Evolutionary conservation across 1,140 invertebrate genomes (phyloP), one percentile per base, ranked within the genome.

Genomic region (Sitophilus oryzae): DNA sequence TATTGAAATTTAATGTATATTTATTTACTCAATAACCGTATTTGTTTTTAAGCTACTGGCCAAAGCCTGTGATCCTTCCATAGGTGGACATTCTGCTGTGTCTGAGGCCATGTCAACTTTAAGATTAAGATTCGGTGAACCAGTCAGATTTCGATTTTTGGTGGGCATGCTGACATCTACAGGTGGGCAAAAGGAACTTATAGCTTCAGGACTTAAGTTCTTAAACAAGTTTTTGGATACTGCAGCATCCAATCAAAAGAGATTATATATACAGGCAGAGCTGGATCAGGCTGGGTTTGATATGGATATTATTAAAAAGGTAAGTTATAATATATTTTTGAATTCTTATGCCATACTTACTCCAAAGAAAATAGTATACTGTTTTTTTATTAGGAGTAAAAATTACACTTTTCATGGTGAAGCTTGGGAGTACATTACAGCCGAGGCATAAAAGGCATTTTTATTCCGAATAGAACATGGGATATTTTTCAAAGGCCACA

Each of bases 21-120:
- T 44, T 20, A n/a, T 30, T 30, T 11, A 30, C 25, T 30, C 11
- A 11, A 30, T 6, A 30, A 30, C 11, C 11, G 22, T 16, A 15
- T 49, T 10, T 50, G 30, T 23, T 42, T 76, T 78, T 0, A 77
- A 91, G 82, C 71, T 90, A 30, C 73, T 90, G 15, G 84, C 86
- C 41, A 84, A 83, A 66, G 82, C 85, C 19, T 90, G 88, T 71
- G 82, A 85, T 65, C 79, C 82, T 30, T 77, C 82, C 2, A 78
- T 78, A 1, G 74, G 73, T 9, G 91, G 90, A 4, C 88, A 91
- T 71, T 79, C 80, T 0, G 82, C 86, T 52, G 88, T 95, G 9
- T 88, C 91, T 0, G 93, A 96, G 70, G 91, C 93, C 0, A 80
- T 96, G 49, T 91, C 91, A 0, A 93, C 91, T 0, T 74, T 96